Percentiles rank a stretch among this genome's conserved stretches.
Conservation (phyloP, 2,888 invertebrate genomes). For the Allophyes oxyacanthae region DNA sequence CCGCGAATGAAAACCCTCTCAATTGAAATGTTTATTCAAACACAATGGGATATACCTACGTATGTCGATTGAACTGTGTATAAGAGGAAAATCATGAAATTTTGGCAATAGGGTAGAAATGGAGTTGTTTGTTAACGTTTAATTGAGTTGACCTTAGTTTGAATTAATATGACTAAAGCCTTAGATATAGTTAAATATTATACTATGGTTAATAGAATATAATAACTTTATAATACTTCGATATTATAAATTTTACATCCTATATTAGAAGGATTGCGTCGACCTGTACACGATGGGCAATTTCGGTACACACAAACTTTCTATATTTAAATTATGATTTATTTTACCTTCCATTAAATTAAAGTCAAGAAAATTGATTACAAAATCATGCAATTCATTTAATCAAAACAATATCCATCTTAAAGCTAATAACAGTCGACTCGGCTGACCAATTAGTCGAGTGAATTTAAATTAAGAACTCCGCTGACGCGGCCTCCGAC, state of each 20-base stretch:
- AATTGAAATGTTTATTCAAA: constrained; percentile 85
- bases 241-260: too few species aligned
- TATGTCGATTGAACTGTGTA: constrained; percentile 68
- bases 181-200: too few species aligned
- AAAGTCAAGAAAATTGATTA: constrained; percentile 37
- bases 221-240: too few species aligned
- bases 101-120: not conserved
- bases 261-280: too few species aligned
- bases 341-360: not conserved
- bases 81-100: constrained; percentile 24
- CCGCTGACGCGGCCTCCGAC: constrained; percentile 53
- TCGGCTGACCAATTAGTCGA: constrained; percentile 63
- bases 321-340: too few species aligned
- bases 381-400: constrained; percentile 52
- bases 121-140: not conserved
- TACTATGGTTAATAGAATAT: too few species aligned
- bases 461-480: constrained; percentile 68
- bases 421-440: constrained; percentile 63
- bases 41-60: constrained; percentile 68
- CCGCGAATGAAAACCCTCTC: constrained; percentile 79
- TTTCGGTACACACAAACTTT: too few species aligned
- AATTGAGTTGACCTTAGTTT: constrained; percentile 9
- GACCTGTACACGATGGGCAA: too few species aligned
- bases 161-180: too few species aligned
- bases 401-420: constrained; percentile 63